Evolutionary conservation across 1,140 invertebrate genomes (phyloP), one percentile per base, ranked within the genome.

Genomic region (Maconellicoccus hirsutus): DNA sequence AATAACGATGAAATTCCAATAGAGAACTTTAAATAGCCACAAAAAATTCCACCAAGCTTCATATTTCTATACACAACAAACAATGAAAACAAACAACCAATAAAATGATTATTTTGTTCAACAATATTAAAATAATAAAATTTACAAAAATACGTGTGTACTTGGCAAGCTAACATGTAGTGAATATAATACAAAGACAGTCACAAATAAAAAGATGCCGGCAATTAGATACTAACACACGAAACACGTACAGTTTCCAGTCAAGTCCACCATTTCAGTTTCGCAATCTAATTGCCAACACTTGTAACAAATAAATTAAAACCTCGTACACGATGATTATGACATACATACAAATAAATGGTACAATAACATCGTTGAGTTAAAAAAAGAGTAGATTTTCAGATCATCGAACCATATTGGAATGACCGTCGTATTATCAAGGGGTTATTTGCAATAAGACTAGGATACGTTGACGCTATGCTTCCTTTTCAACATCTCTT

Each of bases 81-180:
- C n/a, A n/a, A n/a, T n/a, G n/a, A n/a, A n/a, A n/a, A n/a, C n/a
- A 19, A 52, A 52, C 4, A 52, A 52, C 42, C 42, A 52, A 52
- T 52, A 52, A 52, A 52, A 52, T 52, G 42, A 52, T 52, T 52
- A 52, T 52, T 52, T 52, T 52, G 42, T 52, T 52, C 42, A 52
- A 52, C 42, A 52, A 52, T 52, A 52, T 52, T 52, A 52, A 52
- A 33, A 33, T 33, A 33, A 33, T 33, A 33, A 33, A 52, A 14
- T 52, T 52, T 52, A 52, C 42, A 52, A 52, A 52, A 52, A 52
- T 33, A 52, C n/a, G n/a, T 52, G 42, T 52, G 42, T 52, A 52
- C 42, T 52, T 52, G 42, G 42, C 42, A 52, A 52, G 42, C 42
- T 52, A 52, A 52, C 42, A 52, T 52, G n/a, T 8, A 52, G 42